These are phyloP conservation scores for Sinodicranocentrus sp. DNA, from an alignment of 2,888 invertebrate species.

Conservation along the genomic window DNA sequence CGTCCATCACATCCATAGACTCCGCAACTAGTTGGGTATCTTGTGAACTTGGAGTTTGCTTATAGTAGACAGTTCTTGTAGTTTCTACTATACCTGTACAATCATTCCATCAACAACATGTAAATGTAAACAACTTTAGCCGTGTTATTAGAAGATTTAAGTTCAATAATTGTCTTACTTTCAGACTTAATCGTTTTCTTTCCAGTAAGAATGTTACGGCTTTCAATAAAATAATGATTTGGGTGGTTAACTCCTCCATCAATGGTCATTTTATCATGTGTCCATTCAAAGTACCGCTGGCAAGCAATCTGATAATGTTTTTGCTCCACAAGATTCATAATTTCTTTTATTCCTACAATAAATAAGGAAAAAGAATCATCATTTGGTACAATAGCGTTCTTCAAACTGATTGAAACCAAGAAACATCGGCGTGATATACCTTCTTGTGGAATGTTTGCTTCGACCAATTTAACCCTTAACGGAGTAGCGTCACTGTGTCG, in stretches of 20 bases:
- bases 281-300: conserved; percentile 89
- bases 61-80: conserved; percentile 17
- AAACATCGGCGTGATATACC: conserved; percentile 77
- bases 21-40: neutral
- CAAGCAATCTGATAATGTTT: conserved; percentile 95
- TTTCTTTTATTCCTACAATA: conserved; percentile 84
- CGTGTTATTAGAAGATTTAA: too few species aligned
- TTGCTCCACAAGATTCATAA: conserved; percentile 85
- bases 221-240: conserved; percentile 92
- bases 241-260: conserved; percentile 90
- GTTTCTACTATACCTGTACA: conserved; percentile 27
- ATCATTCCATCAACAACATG: neutral
- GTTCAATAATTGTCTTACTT: too few species aligned
- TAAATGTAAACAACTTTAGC: neutral
- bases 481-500: conserved; percentile 86
- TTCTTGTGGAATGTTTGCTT: conserved; percentile 83
- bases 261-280: conserved; percentile 82
- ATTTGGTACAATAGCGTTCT: too few species aligned
- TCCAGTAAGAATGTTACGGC: conserved; percentile 81
- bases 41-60: conserved; percentile 4
- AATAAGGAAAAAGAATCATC: conserved; percentile 12
- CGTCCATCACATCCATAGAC: conserved; percentile 11
- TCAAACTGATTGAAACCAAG: too few species aligned
- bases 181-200: conserved; percentile 67
- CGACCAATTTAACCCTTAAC: conserved; percentile 86